Evolutionary conservation across 1,140 invertebrate species (phyloP), one percentile per base, ranked within the genome.

Genomic region (Macrostomum lignano): DNA sequence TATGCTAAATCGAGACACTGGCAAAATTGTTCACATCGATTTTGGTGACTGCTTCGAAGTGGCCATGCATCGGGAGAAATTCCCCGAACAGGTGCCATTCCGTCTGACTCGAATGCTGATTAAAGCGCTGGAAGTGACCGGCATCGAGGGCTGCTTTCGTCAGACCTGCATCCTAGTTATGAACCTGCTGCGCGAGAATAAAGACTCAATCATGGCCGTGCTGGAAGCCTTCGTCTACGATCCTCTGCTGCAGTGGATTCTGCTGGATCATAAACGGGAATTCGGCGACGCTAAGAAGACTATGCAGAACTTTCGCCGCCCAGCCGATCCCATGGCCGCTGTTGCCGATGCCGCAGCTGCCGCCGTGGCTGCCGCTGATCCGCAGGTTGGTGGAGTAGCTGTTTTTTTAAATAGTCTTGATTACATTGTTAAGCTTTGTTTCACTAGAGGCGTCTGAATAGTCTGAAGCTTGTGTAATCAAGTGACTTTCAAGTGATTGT

Each of bases 11-110:
- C 65, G 88, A 30, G 65, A 91, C 31, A 91, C 77, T 45, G 91
- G 91, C 0, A 99, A 99, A 62, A 91, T 99, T 42, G 51, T 41
- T 25, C 91, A 98, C 45, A 96, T 99, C 39, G 91, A 99, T 58
- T 99, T 99, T 55, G 91, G 91, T 0, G 91, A 99, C 58, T 98
- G 91, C 54, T 99, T 99, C 55, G 91, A 99, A 62, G 91, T 98
- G 10, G 86, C 91, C 2, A 93, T 93, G 72, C 91, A 78, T 0
- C 64, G 91, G 32, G 88, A 96, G 45, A 94, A 96, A 51, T 98
- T 93, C 52, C 91, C 91, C 0, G 91, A 98, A 55, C 96, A 93
- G 53, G 96, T 99, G 45, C 91, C 91, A 0, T 99, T 99, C 65
- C 62, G 91, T 9, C 57, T 98, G 10, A 99, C 91, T 0, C 64